Evolutionary conservation across 2,888 invertebrate species (phyloP), one percentile per base, ranked within the genome.

Genomic region (Harmothoe impar): DNA sequence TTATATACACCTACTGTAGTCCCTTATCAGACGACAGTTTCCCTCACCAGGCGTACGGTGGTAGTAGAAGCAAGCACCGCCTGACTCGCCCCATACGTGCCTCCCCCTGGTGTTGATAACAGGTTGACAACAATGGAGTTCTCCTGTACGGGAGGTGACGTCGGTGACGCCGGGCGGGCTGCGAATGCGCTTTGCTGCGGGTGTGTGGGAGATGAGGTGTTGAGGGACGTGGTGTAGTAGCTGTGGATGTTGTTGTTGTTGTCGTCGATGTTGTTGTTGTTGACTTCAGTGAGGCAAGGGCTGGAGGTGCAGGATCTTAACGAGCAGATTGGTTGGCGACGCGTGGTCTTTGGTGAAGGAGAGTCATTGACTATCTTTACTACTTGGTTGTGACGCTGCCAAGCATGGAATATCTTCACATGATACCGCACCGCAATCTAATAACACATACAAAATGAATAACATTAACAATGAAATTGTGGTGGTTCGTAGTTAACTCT

Each of bases 361-460:
- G 62, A 20, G 29, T 72, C 72, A 72, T 52, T 62, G 43, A 90
- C 85, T 31, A 90, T 68, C 35, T 90, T 90, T n/a, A 90, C 86
- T 29, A 90, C 62, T 31, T 84, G 68, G 68, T 90, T 90, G 5
- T 84, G 35, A 20, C 68, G 56, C 25, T 92, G 92, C 94, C 94
- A 94, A 56, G 94, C 93, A n/a, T 88, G 91, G 93, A 93, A 94
- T 20, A 94, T 89, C n/a, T 89, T 91, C 89, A 91, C 92, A 91
- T 94, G 95, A 81, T 95, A 94, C 62, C 94, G 92, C 20, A 94
- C 31, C 12, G 94, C 93, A 78, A 95, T 93, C 95, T 95, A 91
- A 7, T 20, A 62, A 43, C 10, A 43, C 43, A 43, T 7, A 43
- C 3, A 43, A 43, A 43, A 43, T 7, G 10, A 43, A 43, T n/a